These are phyloP conservation scores for Australoheros scitulus DNA, from an alignment of 2,113 vertebrate species.

Conservation along the genomic window DNA sequence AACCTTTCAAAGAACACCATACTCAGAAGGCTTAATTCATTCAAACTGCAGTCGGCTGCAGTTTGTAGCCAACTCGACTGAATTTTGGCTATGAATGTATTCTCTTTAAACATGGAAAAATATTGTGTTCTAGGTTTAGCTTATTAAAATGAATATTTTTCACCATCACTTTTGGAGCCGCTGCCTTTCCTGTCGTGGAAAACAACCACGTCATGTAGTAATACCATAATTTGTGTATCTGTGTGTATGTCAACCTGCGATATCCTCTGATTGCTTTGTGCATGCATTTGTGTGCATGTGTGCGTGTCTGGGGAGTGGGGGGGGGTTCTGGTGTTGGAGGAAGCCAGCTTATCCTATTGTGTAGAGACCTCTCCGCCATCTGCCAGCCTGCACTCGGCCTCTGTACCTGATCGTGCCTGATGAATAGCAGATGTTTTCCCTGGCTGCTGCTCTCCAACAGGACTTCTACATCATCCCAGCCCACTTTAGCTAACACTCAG, in stretches of 20 bases:
- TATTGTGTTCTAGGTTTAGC: background rate
- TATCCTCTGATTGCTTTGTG: background rate
- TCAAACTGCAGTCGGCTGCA: background rate
- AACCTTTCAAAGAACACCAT: constrained; percentile 16
- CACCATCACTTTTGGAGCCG: background rate
- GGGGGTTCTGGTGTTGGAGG: constrained; percentile 43
- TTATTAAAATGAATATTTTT: too few species aligned
- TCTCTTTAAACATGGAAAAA: background rate
- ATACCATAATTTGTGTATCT: background rate
- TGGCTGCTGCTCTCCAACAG: constrained; percentile 63
- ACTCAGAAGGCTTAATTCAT: background rate
- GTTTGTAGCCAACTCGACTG: background rate
- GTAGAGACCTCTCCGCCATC: constrained; percentile 74
- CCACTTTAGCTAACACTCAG: constrained; percentile 53
- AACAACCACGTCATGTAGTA: background rate
- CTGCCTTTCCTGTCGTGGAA: background rate
- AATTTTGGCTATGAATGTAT: background rate
- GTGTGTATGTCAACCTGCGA: accelerated
- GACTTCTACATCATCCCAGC: constrained; percentile 62
- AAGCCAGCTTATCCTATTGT: constrained; percentile 70
- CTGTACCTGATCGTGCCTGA: constrained; percentile 71
- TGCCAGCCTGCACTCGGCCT: constrained; percentile 68
- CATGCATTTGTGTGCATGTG: background rate
- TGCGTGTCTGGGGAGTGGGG: constrained; percentile 2
- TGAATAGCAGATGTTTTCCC: constrained; percentile 80